Evolutionary conservation across 2,113 vertebrate genomes (phyloP).

Genomic region (Phalacrocorax brasilianus): DNA sequence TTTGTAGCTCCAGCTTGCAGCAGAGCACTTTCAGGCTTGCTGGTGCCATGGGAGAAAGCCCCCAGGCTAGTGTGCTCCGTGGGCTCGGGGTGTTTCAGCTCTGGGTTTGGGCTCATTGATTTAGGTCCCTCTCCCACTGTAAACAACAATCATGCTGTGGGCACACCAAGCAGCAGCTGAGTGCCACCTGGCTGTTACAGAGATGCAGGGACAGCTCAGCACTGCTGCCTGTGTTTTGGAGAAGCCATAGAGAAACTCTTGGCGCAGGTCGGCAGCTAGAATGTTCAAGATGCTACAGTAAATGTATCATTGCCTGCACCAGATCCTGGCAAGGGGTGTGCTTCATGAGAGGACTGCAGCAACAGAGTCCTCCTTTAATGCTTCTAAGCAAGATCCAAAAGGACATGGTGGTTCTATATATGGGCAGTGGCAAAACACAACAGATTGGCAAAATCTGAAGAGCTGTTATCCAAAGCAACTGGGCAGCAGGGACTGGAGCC

Average conservation of each 20-base stretch:
- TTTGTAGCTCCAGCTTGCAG: not conserved
- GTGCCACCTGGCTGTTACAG: not conserved
- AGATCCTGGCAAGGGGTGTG: not conserved
- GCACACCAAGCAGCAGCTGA: not conserved
- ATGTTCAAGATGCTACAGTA: not conserved
- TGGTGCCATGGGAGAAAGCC: accelerated
- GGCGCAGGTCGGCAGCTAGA: not conserved
- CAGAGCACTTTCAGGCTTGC: not conserved
- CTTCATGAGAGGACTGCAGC: not conserved
- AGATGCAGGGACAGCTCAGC: not conserved
- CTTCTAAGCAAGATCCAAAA: not conserved
- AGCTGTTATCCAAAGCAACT: not conserved
- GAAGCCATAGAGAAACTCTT: not conserved
- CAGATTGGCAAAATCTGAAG: not conserved
- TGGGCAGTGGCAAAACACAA: accelerated
- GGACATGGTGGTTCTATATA: accelerated
- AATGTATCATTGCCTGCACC: not conserved
- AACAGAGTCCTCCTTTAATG: not conserved
- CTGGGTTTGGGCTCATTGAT: not conserved
- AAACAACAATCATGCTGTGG: not conserved
- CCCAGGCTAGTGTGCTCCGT: accelerated
- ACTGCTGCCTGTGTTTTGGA: not conserved
- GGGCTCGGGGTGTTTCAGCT: not conserved
- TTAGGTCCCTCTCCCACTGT: not conserved
- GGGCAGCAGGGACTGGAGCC: not conserved